Evolutionary conservation across 2,113 vertebrate genomes (phyloP).

Genomic region (Ophiodon elongatus): DNA sequence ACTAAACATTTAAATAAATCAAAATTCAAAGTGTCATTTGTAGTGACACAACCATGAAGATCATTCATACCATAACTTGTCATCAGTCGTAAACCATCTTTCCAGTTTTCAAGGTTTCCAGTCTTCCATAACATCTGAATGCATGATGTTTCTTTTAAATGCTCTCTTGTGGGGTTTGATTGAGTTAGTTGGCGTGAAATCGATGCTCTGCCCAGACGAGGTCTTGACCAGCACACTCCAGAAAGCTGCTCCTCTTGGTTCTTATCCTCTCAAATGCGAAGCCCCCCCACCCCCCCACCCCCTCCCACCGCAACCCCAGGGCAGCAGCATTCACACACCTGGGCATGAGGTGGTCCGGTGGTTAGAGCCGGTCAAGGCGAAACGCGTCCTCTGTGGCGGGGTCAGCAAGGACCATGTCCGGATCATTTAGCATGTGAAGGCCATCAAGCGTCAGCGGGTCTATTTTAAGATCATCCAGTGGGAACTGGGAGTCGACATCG

Average conservation of each 20-base stretch:
- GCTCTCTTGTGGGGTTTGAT: constrained; percentile 36
- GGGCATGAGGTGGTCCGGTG: not conserved
- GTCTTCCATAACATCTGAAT: constrained; percentile 34
- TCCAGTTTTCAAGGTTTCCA: constrained; percentile 21
- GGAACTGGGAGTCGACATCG: constrained; percentile 95
- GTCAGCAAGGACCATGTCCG: constrained; percentile 95
- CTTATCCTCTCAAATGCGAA: constrained; percentile 6
- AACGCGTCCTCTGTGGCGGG: constrained; percentile 97
- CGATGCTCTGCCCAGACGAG: constrained; percentile 5
- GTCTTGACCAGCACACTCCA: constrained; percentile 2
- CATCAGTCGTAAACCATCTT: constrained; percentile 17
- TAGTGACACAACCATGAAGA: constrained; percentile 30
- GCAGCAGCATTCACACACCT: constrained; percentile 40
- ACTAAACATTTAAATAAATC: constrained; percentile 11
- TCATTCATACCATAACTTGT: constrained; percentile 33
- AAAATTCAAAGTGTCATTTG: constrained; percentile 11
- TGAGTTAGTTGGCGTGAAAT: constrained; percentile 15
- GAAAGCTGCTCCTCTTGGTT: constrained; percentile 16
- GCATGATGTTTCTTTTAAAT: constrained; percentile 33
- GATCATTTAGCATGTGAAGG: constrained; percentile 98
- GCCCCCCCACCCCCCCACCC: not conserved
- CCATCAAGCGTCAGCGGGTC: constrained; percentile 97
- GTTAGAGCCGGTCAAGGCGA: constrained; percentile 95
- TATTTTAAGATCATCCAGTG: constrained; percentile 97
- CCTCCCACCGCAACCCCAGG: not conserved